Conservation (phyloP, 2,113 vertebrate species). For the Gobio gobio region DNA sequence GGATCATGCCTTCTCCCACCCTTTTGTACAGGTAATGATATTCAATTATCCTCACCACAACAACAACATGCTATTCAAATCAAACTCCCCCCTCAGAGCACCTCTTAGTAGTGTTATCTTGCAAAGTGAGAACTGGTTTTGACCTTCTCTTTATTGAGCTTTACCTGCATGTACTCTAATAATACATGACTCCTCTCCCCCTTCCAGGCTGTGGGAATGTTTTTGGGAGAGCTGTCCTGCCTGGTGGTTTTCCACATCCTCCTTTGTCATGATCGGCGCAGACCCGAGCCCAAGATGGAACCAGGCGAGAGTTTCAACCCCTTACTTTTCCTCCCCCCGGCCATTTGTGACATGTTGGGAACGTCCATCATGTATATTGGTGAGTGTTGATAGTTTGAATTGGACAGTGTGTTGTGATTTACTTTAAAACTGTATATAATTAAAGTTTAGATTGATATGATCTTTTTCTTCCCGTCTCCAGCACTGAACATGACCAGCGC, state of each 20-base stretch:
- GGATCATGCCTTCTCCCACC: constrained; percentile 83
- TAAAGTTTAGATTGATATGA: neutral
- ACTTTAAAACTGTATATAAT: neutral
- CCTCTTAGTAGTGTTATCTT: neutral
- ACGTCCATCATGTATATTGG: constrained; percentile 96
- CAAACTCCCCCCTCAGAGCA: neutral
- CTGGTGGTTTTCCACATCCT: constrained; percentile 85
- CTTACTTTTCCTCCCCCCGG: constrained; percentile 88
- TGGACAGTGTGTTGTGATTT: neutral
- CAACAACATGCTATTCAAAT: neutral
- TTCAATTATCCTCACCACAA: neutral
- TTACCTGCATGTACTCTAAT: neutral
- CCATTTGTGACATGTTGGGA: constrained; percentile 90
- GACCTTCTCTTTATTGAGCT: neutral
- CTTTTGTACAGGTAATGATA: constrained; percentile 87
- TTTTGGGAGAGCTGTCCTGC: constrained; percentile 89
- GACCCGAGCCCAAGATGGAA: constrained; percentile 74
- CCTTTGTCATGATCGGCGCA: constrained; percentile 73
- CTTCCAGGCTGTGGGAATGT: constrained; percentile 89
- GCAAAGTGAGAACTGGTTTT: neutral
- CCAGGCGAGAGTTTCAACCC: constrained; percentile 81
- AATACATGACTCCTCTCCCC: neutral
- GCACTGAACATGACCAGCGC: constrained; percentile 95
- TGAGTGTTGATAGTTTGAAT: constrained; percentile 67
- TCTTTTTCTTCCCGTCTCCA: constrained; percentile 57